Evolutionary conservation across 1,140 invertebrate genomes (phyloP).

Genomic region (Eulimnadia texana): DNA sequence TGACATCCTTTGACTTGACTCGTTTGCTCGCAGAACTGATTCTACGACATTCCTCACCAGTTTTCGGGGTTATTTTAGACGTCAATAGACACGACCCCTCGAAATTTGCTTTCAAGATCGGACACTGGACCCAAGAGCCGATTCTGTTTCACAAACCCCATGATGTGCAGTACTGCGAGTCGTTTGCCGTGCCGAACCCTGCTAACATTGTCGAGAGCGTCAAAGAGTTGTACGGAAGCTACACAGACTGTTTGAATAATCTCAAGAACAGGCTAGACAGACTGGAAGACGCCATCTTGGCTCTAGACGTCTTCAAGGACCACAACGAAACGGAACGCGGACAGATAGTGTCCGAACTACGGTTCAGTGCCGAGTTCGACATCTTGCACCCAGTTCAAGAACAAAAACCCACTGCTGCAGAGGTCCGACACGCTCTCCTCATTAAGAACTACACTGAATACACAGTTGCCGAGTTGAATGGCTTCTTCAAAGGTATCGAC

Average conservation of each 20-base stretch:
- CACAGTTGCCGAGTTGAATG: background rate
- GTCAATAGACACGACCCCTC: background rate
- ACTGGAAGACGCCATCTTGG: background rate
- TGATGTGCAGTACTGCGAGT: background rate
- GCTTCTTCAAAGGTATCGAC: background rate
- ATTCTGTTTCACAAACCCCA: background rate
- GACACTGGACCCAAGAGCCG: background rate
- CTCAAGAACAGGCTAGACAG: background rate
- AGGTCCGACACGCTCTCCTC: background rate
- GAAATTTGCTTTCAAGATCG: background rate
- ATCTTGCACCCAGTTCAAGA: background rate
- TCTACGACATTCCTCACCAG: background rate
- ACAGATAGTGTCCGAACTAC: background rate
- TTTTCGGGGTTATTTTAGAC: background rate
- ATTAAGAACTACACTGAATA: background rate
- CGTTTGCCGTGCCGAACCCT: background rate
- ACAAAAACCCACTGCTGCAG: background rate
- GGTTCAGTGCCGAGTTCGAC: background rate
- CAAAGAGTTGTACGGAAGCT: background rate
- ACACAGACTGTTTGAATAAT: background rate
- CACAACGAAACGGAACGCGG: background rate
- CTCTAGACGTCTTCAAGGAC: background rate
- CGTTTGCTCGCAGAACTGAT: background rate
- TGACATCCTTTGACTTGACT: background rate
- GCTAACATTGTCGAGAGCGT: background rate